Percentiles rank a stretch among this genome's conserved stretches.
Evolutionary conservation across 2,888 invertebrate species (phyloP).

Genomic region (Zaprionus bogoriensis): DNA sequence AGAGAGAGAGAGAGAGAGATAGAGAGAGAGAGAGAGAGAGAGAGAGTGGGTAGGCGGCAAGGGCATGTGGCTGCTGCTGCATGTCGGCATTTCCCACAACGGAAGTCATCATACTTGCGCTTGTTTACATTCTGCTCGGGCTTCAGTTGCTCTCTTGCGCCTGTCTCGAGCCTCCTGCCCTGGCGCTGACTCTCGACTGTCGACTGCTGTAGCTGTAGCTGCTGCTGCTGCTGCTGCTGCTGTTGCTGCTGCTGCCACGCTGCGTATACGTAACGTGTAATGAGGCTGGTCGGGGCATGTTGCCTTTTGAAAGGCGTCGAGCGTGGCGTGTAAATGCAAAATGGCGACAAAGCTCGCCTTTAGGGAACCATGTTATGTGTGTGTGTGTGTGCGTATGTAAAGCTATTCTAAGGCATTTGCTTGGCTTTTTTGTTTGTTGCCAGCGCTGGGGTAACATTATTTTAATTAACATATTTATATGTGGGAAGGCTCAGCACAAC

Average conservation of each 20-base stretch:
- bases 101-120: slow-evolving; percentile 72
- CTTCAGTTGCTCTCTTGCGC: slow-evolving; percentile 29
- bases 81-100: slow-evolving; percentile 73
- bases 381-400: slow-evolving; percentile 18
- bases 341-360: slow-evolving; percentile 80
- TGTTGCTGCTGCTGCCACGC: slow-evolving; percentile 16
- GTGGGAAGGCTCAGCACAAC: slow-evolving; percentile 44
- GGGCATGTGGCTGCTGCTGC: slow-evolving; percentile 12
- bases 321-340: slow-evolving; percentile 78
- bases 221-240: no score
- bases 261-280: slow-evolving; percentile 72
- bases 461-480: slow-evolving; percentile 80
- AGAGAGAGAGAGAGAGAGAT: slow-evolving; percentile 17
- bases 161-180: no score
- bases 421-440: slow-evolving; percentile 47
- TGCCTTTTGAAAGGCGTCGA: slow-evolving; percentile 72
- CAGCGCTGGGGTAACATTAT: slow-evolving; percentile 76
- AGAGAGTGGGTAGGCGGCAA: not conserved
- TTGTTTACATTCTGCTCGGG: slow-evolving; percentile 65
- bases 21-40: not conserved
- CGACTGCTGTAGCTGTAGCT: no score
- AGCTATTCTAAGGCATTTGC: slow-evolving; percentile 74
- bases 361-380: slow-evolving; percentile 50
- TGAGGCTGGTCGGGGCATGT: slow-evolving; percentile 54
- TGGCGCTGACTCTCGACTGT: not conserved